phyloP scores from a whole-genome alignment of 2,797 vertebrate species.

The Chrosomus eos region DNA sequence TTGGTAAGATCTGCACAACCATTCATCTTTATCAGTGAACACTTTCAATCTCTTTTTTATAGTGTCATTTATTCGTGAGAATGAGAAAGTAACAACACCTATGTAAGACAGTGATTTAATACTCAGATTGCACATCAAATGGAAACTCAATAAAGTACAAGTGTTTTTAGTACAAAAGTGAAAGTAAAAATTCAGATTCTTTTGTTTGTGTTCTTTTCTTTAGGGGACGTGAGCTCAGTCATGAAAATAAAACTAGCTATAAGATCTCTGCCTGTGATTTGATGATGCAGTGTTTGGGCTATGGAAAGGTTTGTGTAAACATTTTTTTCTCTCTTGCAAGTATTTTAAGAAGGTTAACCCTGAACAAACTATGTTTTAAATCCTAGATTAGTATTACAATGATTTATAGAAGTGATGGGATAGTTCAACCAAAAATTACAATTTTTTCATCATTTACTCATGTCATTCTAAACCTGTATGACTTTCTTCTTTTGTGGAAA shows the following conservation, averaged over 20 bases:
- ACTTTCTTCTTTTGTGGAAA: background rate
- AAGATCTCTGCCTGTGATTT: constrained; percentile 63
- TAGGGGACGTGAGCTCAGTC: constrained; percentile 51
- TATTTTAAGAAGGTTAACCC: background rate
- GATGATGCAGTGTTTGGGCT: constrained; percentile 82
- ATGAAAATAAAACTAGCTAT: constrained; percentile 53
- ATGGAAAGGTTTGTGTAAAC: constrained; percentile 81
- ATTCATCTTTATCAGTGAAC: background rate
- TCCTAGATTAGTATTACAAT: background rate
- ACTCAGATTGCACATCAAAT: background rate
- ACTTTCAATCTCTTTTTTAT: background rate
- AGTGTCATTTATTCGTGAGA: background rate
- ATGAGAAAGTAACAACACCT: background rate
- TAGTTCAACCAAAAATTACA: background rate
- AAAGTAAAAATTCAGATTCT: background rate
- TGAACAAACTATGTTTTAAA: background rate
- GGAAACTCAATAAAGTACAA: background rate
- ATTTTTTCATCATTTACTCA: background rate
- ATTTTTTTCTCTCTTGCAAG: background rate
- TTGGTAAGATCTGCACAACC: constrained; percentile 68
- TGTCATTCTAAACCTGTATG: background rate
- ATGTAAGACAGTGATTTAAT: background rate
- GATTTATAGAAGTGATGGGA: background rate
- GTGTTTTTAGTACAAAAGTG: background rate
- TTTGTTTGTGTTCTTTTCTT: constrained; percentile 7